Evolutionary conservation across 2,113 vertebrate genomes (phyloP), one percentile per base, ranked within the genome.

Genomic region (Gnathonemus longibarbis): DNA sequence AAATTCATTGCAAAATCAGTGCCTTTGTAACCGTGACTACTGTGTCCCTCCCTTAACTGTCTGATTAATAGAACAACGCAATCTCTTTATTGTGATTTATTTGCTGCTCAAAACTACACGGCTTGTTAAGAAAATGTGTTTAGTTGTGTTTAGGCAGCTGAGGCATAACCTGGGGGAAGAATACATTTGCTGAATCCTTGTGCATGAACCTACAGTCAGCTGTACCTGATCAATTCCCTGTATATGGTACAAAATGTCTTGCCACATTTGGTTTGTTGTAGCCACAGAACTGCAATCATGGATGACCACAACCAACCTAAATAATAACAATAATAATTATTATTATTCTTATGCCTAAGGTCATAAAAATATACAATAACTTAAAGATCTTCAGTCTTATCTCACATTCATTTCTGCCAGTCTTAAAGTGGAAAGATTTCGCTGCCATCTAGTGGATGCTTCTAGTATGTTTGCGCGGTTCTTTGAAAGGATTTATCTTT

Each of bases 391-490:
- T 31, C 66, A 35, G 66, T 13, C 13, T 77, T 35, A 3, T 77
- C 11, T 77, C 70, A 17, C 15, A 77, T 77, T 39, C 5, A 27
- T 70, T 31, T 70, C 10, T 31, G 62, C 27, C 10, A 31, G 62
- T 31, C 62, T 31, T 84, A 88, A 46, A 88, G 53, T 13, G 17
- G 7, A 62, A 88, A 88, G 35, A 62, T 62, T 45, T 45, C 21
- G 42, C 35, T 42, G 56, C 87, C 87, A 88, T 66, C 87, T 88
- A 88, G 53, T 88, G 87, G 87, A 62, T n/a, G 7, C 7, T 58
- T 62, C 9, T 5, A 62, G 35, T 88, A 45, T n/a, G 87, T n/a
- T 42, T 62, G 2, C 10, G 13, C 0, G 9, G 80, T 24, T 84
- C 3, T 50, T 11, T 87, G 49, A 87, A 9, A 19, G 84, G 48